These are phyloP conservation scores for Apis cerana DNA, from an alignment of 1,140 invertebrate genomes.

Conservation along the genomic window DNA sequence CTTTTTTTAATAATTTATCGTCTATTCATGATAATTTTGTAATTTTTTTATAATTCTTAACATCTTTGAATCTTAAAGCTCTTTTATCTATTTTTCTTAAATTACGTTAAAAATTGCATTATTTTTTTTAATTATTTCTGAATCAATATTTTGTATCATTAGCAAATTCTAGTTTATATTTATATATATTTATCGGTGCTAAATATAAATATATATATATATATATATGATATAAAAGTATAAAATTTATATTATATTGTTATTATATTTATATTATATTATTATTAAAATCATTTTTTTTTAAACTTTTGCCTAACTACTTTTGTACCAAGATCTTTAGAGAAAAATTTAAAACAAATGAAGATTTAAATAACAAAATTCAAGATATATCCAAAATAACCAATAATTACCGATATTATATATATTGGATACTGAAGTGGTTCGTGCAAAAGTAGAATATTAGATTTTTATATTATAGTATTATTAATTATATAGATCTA, in stretches of 20 bases:
- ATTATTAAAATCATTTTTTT: slow-evolving; percentile 29
- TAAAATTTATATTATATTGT: slow-evolving; percentile 25
- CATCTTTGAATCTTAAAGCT: neutral
- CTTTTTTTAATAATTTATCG: slow-evolving; percentile 27
- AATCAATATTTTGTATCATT: slow-evolving; percentile 20
- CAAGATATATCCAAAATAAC: neutral
- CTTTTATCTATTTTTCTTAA: slow-evolving; percentile 2
- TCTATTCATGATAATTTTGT: neutral
- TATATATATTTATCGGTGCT: slow-evolving; percentile 44
- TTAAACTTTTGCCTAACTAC: slow-evolving; percentile 55
- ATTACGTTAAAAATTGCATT: slow-evolving; percentile 1
- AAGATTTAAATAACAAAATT: neutral
- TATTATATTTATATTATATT: slow-evolving; percentile 30
- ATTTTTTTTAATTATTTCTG: slow-evolving; percentile 14
- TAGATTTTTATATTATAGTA: slow-evolving; percentile 49
- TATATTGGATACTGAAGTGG: slow-evolving; percentile 16
- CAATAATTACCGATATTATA: neutral
- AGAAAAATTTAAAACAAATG: neutral
- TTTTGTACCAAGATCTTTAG: slow-evolving; percentile 10
- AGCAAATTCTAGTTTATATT: slow-evolving; percentile 33
- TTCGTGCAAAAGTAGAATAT: slow-evolving; percentile 47
- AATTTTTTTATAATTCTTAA: neutral
- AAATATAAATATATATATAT: slow-evolving; percentile 15
- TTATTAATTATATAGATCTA: slow-evolving; percentile 22
- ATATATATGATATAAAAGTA: neutral